Base-by-base conservation (phyloP, 2,797 vertebrate genomes). In the Vireo griseus region DNA sequence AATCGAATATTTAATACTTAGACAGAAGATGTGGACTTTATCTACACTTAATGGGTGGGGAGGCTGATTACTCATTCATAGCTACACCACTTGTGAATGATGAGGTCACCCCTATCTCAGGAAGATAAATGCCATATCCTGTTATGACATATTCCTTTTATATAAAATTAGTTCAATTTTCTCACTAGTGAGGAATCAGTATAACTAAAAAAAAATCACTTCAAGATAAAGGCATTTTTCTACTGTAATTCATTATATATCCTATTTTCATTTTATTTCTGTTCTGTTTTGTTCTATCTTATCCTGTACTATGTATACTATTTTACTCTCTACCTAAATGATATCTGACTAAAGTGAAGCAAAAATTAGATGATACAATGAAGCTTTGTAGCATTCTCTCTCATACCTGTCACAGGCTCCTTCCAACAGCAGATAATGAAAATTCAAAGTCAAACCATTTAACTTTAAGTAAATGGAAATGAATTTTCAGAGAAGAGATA, bases 371-470 rank as follows among this genome's bases (percentile, higher is more conserved):
- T 96, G 96, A 97, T 96, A 96, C 79, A 97, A 94, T 96, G 93
- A 96, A 90, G 90, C 95, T 96, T 96, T 96, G 92, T 92, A 89
- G 95, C 82, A 88, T 95, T 95, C 72, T 95, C 79, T 96, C 90
- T 96, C 88, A 83, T 94, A 96, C 96, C 92, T 98, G 95, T 97
- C 96, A 97, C 61, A 94, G 91, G 87, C 88, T 96, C 86, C 81
- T 97, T 97, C 96, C 94, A 94, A 96, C 90, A 97, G 92, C 84
- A 96, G 97, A 96, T 94, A 96, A 97, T 96, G 89, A 98, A 97
- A 97, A 97, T 94, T 96, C 96, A 93, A 97, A 97, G 95, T 97
- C 95, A 97, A 97, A 97, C 95, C 94, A 97, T 96, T 98, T 97
- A 97, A 94, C 96, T 96, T 92, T 96, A 97, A 97, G 93, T 97